A percentile compares a stretch with the other conserved stretches of the same genome.
phyloP scores from a whole-genome alignment of 2,797 vertebrate genomes.

The Bradypodion pumilum region DNA sequence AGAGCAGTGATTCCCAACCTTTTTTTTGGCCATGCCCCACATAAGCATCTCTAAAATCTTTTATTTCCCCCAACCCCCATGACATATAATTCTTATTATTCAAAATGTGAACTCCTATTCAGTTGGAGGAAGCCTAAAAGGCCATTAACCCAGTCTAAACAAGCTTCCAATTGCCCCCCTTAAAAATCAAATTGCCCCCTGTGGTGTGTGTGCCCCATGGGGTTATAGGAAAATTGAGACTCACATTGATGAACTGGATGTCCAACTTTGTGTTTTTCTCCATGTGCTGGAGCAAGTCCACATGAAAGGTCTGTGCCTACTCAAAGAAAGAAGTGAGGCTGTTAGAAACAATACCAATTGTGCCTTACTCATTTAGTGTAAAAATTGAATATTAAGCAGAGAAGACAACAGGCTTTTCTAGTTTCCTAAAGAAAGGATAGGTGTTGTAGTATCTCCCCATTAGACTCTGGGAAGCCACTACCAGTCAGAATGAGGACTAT shows the following conservation, averaged over 20 bases:
- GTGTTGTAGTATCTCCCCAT: neutral
- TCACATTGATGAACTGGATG: conserved; percentile 92
- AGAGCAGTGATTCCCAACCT: too few species aligned
- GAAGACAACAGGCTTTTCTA: neutral
- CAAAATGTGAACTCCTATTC: too few species aligned
- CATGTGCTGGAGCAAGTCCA: conserved; percentile 93
- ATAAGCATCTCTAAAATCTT: too few species aligned
- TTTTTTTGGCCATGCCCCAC: too few species aligned
- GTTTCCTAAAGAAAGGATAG: neutral
- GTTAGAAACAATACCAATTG: neutral
- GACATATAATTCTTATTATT: too few species aligned
- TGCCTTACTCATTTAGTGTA: neutral
- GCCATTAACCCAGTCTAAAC: too few species aligned
- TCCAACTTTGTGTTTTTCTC: conserved; percentile 95
- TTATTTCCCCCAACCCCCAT: too few species aligned
- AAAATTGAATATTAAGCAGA: neutral
- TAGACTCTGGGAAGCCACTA: neutral
- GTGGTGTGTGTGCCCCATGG: too few species aligned
- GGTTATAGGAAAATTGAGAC: conserved; percentile 13
- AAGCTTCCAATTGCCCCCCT: too few species aligned
- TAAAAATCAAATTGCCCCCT: too few species aligned
- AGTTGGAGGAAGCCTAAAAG: too few species aligned
- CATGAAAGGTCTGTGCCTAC: conserved; percentile 91
- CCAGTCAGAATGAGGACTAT: neutral
- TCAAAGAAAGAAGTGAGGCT: neutral